Percentiles rank a stretch among this genome's conserved stretches.
These are phyloP conservation scores for Stegodyphus dumicola DNA, from an alignment of 1,140 invertebrate genomes.

Conservation along the genomic window DNA sequence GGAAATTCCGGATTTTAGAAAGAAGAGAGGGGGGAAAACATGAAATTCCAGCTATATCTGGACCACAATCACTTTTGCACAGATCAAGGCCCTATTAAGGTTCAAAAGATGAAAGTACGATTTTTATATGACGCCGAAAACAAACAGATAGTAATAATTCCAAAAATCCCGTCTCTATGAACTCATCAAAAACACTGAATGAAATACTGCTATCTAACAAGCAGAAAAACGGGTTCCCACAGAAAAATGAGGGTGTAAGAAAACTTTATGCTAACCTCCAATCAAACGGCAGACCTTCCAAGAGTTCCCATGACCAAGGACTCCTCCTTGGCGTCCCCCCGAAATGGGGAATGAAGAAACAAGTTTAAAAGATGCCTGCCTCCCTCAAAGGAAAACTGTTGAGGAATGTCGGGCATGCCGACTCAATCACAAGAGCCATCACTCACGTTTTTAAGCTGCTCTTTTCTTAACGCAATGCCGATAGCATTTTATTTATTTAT, in stretches of 20 bases:
- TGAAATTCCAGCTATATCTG: too few relatives aligned
- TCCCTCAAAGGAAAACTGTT: not conserved
- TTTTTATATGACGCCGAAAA: too few relatives aligned
- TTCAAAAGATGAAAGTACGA: too few relatives aligned
- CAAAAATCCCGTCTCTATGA: too few relatives aligned
- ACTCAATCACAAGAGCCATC: constrained; percentile 1
- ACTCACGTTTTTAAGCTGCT: not conserved
- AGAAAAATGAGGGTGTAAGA: constrained; percentile 12
- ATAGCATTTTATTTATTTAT: not conserved
- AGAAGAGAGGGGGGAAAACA: too few relatives aligned
- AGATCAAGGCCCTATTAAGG: too few relatives aligned
- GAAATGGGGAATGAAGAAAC: constrained; percentile 1
- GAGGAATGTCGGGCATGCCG: constrained; percentile 41
- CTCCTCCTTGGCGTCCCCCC: not conserved
- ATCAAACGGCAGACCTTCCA: not conserved
- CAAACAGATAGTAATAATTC: too few relatives aligned
- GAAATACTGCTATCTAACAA: not conserved
- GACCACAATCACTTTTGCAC: too few relatives aligned
- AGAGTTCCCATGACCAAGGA: constrained; percentile 43
- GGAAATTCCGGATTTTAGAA: too few relatives aligned
- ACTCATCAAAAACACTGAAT: not conserved
- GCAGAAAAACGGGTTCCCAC: constrained; percentile 21
- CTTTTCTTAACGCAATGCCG: not conserved
- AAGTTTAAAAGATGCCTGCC: constrained; percentile 1
- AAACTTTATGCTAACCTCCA: not conserved